phyloP scores from a whole-genome alignment of 2,797 vertebrate genomes.

The Lutjanus campechanus region DNA sequence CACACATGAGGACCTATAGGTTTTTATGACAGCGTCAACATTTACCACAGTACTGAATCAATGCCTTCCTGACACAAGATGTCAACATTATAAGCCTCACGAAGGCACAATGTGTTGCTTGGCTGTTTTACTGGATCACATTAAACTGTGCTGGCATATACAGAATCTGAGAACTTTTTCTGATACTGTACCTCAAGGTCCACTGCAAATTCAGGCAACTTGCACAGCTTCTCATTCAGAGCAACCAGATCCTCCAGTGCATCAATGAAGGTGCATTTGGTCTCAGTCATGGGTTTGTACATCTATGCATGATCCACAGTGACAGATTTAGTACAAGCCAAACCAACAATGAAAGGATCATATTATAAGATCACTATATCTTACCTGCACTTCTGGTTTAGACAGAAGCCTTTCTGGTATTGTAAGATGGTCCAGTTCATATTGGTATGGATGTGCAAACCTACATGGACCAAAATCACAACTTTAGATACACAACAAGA shows the following conservation, averaged over 20 bases:
- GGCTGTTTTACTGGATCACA: neutral
- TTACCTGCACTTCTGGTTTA: constrained; percentile 91
- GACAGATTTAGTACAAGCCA: neutral
- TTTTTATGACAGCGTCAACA: neutral
- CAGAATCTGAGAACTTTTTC: neutral
- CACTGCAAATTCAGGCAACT: constrained; percentile 91
- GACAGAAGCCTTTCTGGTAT: constrained; percentile 85
- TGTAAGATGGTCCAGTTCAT: constrained; percentile 92
- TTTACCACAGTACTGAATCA: neutral
- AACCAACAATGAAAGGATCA: neutral
- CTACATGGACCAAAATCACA: constrained; percentile 73
- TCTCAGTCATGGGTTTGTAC: constrained; percentile 87
- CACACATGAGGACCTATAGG: neutral
- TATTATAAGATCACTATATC: neutral
- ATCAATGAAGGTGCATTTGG: constrained; percentile 88
- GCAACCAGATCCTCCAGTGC: constrained; percentile 91
- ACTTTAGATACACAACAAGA: neutral
- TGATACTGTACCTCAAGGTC: constrained; percentile 92
- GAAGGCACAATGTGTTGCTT: neutral
- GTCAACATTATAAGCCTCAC: neutral
- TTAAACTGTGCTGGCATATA: neutral
- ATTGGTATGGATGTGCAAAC: constrained; percentile 96
- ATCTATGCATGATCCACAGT: constrained; percentile 80
- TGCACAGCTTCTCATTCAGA: constrained; percentile 92
- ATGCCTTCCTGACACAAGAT: neutral